These are phyloP conservation scores for Rhingia campestris DNA, from an alignment of 2,888 invertebrate genomes.

Conservation along the genomic window DNA sequence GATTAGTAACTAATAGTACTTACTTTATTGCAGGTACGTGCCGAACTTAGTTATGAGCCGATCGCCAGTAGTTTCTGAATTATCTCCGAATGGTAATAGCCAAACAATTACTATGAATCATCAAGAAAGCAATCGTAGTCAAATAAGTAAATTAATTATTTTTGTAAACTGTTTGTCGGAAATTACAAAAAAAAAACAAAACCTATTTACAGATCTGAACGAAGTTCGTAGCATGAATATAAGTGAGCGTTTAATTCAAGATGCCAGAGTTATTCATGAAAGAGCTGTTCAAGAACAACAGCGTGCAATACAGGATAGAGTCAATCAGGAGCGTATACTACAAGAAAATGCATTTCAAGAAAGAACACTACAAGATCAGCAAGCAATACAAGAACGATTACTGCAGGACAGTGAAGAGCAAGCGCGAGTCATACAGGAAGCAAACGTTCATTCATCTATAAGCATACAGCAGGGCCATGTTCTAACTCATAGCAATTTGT, in stretches of 20 bases:
- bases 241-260: conserved; percentile 76
- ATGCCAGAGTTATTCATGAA: conserved; percentile 71
- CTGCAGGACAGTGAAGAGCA: conserved; percentile 74
- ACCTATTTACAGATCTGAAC: conserved; percentile 65
- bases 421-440: conserved; percentile 70
- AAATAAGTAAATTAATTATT: conserved; percentile 68
- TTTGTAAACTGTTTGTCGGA: background rate
- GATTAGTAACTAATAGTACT: conserved; percentile 2
- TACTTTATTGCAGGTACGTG: conserved; percentile 75
- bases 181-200: background rate
- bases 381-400: conserved; percentile 74
- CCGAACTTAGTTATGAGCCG: conserved; percentile 76
- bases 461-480: conserved; percentile 75
- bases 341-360: conserved; percentile 75
- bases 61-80: conserved; percentile 76
- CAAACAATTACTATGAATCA: conserved; percentile 72
- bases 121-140: conserved; percentile 74
- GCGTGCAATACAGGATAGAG: conserved; percentile 72
- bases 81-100: conserved; percentile 75
- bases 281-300: conserved; percentile 75
- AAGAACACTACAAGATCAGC: conserved; percentile 73
- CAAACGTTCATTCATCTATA: conserved; percentile 75
- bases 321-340: conserved; percentile 72
- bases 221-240: conserved; percentile 72
- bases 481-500: conserved; percentile 72